Evolutionary conservation across 2,113 vertebrate genomes (phyloP), one percentile per base, ranked within the genome.

Genomic region (Neodontobutis hainanensis): DNA sequence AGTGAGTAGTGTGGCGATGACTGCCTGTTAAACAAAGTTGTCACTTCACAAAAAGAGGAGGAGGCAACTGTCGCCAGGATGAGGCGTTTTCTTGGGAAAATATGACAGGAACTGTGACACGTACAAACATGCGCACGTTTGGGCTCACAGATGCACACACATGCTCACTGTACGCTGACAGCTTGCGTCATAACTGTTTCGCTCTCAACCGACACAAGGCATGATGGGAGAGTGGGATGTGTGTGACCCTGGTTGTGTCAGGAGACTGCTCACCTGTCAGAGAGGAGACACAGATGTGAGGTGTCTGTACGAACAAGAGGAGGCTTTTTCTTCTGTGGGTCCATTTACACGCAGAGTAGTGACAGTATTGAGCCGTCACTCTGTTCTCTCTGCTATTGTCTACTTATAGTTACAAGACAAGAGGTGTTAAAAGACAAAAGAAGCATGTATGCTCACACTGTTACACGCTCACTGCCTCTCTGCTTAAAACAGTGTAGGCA

Each of bases 1-100:
- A 63, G 74, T 76, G 73, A 70, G 16, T 59, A 59, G 64, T 55
- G 64, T 19, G 50, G 64, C 69, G 66, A 35, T 5, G 14, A 73
- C 50, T 19, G 40, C 58, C 71, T n/a, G 46, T 61, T 78, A 75
- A 81, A 81, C 66, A 76, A 79, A 86, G 78, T 80, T 83, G 87
- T 87, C 83, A 80, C 15, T 68, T 62, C 60, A 27, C 8, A 65
- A 68, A 61, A 51, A 27, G 49, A 63, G 68, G 67, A 76, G 75
- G 73, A 65, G 62, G 75, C 68, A 83, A 51, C 80, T 77, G 77
- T 82, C 58, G 6, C 64, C 9, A 58, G 65, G 61, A 68, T 51
- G 70, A 84, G 70, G 66, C 35, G 40, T 68, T 81, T 66, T 73
- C 68, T 49, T 32, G 65, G 68, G 65, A 65, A 80, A 83, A 72